Base-by-base conservation (phyloP, 2,797 vertebrate genomes). In the Pseudopleuronectes americanus region DNA sequence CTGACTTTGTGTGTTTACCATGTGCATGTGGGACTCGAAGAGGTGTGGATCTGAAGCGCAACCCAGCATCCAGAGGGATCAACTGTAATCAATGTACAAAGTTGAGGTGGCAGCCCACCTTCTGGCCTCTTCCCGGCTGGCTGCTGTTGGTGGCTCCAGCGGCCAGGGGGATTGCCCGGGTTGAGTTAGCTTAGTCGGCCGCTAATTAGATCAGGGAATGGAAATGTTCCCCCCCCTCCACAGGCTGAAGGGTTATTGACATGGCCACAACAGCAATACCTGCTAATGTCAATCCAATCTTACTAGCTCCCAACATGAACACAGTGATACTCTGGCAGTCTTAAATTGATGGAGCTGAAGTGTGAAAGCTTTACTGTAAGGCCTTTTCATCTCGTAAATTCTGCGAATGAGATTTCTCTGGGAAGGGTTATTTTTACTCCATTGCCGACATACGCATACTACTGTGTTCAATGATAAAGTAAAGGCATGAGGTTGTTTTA, bases 1-100 rank as follows among this genome's bases (percentile, higher is more conserved):
- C 61, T 68, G 58, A 14, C 71, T 81, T 78, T 79, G 57, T 80
- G 75, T 62, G 57, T 74, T 77, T 67, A 64, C 66, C 71, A 68
- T 81, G 84, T 85, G 72, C 55, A 87, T 86, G 55, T n/a, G 21
- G 28, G 61, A 53, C 62, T 81, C 66, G 56, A 58, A 62, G 61
- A 43, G 33, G 49, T 28, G 65, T 61, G 55, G 38, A 76, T 65
- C 38, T 45, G 77, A 75, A 77, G 57, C 82, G 78, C 72, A 84
- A 88, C 89, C 86, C 77, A 76, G 81, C 76, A 65, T 89, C 90
- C 76, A 33, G 61, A 79, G 86, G 88, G 88, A 92, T 92, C 83
- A 85, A 81, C 79, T 88, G 83, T 87, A 92, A 93, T 93, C 89
- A 89, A 77, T 92, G 83, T 76, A 89, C 85, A 92, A 91, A 90